phyloP scores from a whole-genome alignment of 2,888 invertebrate species.

The Nineta flava region DNA sequence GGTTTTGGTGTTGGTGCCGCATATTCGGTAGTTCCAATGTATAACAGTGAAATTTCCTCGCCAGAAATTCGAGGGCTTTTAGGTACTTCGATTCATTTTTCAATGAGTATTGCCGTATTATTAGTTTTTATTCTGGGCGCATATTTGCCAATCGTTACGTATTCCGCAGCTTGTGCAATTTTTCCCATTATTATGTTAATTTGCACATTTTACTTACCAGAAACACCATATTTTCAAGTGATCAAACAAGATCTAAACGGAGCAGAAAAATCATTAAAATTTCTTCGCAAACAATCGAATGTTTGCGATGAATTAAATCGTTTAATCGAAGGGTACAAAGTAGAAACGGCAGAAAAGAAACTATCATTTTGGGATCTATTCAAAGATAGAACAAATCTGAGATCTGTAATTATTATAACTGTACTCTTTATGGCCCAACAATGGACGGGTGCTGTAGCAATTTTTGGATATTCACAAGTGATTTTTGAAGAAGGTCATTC shows the following conservation, averaged over 20 bases:
- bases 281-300: conserved; percentile 16
- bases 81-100: conserved; percentile 34
- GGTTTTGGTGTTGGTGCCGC: conserved; percentile 29
- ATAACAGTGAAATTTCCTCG: conserved; percentile 34
- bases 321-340: conserved; percentile 23
- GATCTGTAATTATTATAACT: conserved; percentile 40
- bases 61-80: conserved; percentile 31
- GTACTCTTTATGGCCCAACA: conserved; percentile 30
- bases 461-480: conserved; percentile 36
- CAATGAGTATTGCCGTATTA: conserved; percentile 29
- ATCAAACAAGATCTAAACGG: not conserved
- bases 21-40: conserved; percentile 26
- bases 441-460: conserved; percentile 37
- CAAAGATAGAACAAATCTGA: conserved; percentile 26
- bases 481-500: conserved; percentile 20
- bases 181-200: not conserved
- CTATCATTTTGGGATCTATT: no score
- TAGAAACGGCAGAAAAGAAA: no score
- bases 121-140: conserved; percentile 20
- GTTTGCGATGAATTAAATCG: conserved; percentile 19
- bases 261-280: not conserved
- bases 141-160: conserved; percentile 20
- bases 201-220: not conserved
- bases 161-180: conserved; percentile 28
- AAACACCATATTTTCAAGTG: not conserved